Evolutionary conservation across 2,113 vertebrate species (phyloP).

Genomic region (Oenanthe melanoleuca): DNA sequence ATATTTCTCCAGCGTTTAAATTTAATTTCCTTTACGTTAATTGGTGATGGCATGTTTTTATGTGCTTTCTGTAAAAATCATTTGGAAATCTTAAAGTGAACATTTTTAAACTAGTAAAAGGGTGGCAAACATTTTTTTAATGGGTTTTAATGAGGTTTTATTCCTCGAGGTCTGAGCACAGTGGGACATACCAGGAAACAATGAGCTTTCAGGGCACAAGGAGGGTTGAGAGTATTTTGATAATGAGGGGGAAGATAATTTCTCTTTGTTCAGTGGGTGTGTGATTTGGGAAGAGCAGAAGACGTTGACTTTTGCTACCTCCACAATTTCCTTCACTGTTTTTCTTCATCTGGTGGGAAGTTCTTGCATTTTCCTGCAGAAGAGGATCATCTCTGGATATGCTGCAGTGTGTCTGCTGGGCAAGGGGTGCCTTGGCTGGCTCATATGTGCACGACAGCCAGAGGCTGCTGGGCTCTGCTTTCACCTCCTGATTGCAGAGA

Average conservation of each 20-base stretch:
- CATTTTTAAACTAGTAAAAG: neutral
- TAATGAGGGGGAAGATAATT: neutral
- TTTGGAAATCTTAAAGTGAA: neutral
- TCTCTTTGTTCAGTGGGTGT: neutral
- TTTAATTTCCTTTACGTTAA: constrained; percentile 55
- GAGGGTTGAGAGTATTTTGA: neutral
- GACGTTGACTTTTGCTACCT: neutral
- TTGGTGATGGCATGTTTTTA: neutral
- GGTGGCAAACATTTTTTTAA: neutral
- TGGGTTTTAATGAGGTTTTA: neutral
- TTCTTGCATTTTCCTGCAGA: neutral
- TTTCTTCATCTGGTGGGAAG: neutral
- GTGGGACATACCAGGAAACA: neutral
- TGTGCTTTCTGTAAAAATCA: constrained; percentile 27
- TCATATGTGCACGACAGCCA: accelerated
- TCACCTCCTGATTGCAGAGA: neutral
- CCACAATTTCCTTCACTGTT: neutral
- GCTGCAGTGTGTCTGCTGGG: neutral
- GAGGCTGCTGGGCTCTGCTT: neutral
- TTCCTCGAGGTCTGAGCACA: neutral
- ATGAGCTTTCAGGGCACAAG: neutral
- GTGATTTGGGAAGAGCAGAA: neutral
- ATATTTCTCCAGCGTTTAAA: constrained; percentile 47
- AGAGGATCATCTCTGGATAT: neutral
- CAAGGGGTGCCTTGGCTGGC: neutral